Evolutionary conservation across 2,113 vertebrate species (phyloP).

Genomic region (Dromiciops gliroides): DNA sequence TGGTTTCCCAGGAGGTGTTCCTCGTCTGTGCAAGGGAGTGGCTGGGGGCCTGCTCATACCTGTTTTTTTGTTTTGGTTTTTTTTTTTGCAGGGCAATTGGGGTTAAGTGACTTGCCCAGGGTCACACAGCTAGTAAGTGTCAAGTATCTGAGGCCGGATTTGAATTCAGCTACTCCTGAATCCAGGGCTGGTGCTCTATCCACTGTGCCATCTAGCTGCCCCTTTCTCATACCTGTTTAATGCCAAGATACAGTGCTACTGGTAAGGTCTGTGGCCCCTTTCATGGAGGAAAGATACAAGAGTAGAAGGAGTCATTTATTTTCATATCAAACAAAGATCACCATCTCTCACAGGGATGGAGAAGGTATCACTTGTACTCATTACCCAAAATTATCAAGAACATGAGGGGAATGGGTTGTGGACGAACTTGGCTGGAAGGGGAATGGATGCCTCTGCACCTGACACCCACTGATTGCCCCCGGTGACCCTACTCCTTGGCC

Average conservation of each 20-base stretch:
- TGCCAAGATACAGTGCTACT: background rate
- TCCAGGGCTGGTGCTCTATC: no score
- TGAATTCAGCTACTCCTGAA: no score
- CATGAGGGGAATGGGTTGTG: background rate
- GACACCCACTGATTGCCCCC: background rate
- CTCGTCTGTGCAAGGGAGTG: conserved; percentile 20
- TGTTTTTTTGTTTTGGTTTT: no score
- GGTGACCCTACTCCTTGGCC: background rate
- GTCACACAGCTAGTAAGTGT: no score
- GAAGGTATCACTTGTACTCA: background rate
- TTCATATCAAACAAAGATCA: conserved; percentile 37
- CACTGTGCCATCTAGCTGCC: no score
- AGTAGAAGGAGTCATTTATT: conserved; percentile 28
- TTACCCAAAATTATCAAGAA: background rate
- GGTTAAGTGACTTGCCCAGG: no score
- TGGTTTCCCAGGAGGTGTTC: conserved; percentile 48
- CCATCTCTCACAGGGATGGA: background rate
- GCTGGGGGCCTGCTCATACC: background rate
- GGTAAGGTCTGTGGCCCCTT: background rate
- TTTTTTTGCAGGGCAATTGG: no score
- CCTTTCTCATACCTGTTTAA: background rate
- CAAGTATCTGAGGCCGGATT: no score
- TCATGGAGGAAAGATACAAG: background rate
- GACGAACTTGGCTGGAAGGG: background rate
- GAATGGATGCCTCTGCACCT: background rate